Evolutionary conservation across 1,140 invertebrate species (phyloP), one percentile per base, ranked within the genome.

Genomic region (Heliconius congener): DNA sequence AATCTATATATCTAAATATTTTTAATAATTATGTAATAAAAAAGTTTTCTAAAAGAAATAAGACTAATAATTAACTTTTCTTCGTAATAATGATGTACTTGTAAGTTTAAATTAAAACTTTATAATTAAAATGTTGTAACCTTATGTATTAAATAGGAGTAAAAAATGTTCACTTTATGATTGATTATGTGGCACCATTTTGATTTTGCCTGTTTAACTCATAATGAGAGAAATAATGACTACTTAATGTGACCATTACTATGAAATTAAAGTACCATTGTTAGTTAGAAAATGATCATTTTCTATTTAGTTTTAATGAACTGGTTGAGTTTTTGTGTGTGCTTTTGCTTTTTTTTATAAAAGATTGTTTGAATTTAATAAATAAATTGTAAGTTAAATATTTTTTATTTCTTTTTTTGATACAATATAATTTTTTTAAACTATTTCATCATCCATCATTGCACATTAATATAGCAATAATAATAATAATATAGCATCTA

Each of bases 341-440:
- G 71, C 2, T 37, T 39, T 72, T 39, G 71, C 34, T 37, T 39
- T 72, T 37, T 72, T 71, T 18, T 71, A 57, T 19, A 52, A 52
- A 19, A 30, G n/a, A 19, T 72, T 37, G 70, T 5, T 39, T 66
- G 60, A 30, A 66, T 11, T 66, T 30, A 66, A 66, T 66, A 42
- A 72, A 72, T 66, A 42, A 72, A 42, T 72, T 74, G 73, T 74
- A 74, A 74, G 73, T 74, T 66, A 30, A 13, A 27, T 66, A 30
- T n/a, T 66, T 66, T 66, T 66, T 4, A 13, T 27, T 30, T 6
- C 13, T 16, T 66, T 23, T 66, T 13, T 3, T 3, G 2, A 52
- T 52, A 52, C 42, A 37, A 16, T 46, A 46, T 46, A 16, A 46
- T 46, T 46, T 16, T 46, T 46, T 46, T 46, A 16, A 46, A 46